Percentiles rank a stretch among this genome's conserved stretches.
These are phyloP conservation scores for Aplodontia rufa DNA, from an alignment of 2,113 vertebrate genomes.

Conservation along the genomic window DNA sequence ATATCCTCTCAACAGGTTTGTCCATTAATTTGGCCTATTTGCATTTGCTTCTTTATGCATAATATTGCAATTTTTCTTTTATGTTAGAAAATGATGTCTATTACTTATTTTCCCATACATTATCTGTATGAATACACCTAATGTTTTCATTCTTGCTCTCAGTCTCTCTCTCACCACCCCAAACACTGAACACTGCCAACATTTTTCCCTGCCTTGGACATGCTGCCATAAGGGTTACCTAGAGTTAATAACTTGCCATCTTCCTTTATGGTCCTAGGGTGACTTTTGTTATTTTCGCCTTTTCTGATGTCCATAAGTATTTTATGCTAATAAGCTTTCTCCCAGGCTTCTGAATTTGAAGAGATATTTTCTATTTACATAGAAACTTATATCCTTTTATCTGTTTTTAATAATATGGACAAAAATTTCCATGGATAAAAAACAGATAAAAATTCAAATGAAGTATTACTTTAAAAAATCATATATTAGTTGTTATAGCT, in stretches of 20 bases:
- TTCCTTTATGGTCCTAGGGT: background rate
- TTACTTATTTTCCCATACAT: background rate
- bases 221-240: background rate
- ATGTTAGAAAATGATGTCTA: background rate
- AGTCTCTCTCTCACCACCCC: background rate
- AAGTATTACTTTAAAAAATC: background rate
- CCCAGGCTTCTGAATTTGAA: background rate
- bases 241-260: background rate
- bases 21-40: background rate
- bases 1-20: background rate
- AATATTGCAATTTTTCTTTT: background rate
- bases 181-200: background rate
- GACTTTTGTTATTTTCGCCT: slow-evolving; percentile 15
- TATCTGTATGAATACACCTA: background rate
- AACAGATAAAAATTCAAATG: slow-evolving; percentile 13
- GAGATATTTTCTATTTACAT: slow-evolving; percentile 14
- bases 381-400: background rate
- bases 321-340: slow-evolving; percentile 36
- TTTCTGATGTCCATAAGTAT: background rate
- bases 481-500: background rate
- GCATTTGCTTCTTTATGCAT: background rate
- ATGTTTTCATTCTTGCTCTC: background rate
- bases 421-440: background rate
- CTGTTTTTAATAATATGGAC: background rate
- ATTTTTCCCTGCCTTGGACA: background rate